phyloP scores from a whole-genome alignment of 2,888 invertebrate genomes.

The Zonitis immaculata region DNA sequence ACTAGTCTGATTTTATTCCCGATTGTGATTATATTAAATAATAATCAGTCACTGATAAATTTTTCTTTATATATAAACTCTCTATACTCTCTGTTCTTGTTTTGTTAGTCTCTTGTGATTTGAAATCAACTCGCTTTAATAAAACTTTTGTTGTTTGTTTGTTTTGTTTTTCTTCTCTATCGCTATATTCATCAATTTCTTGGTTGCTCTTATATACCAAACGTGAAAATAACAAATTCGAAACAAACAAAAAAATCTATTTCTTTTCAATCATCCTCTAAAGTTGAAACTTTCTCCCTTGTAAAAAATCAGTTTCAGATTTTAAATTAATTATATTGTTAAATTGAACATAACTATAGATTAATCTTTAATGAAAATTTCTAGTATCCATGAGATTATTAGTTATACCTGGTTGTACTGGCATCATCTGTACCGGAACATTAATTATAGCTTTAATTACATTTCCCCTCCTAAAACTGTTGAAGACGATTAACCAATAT shows the following conservation, averaged over 20 bases:
- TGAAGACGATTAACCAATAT: conserved; percentile 22
- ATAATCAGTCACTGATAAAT: conserved; percentile 14
- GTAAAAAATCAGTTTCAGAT: background rate
- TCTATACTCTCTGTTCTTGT: background rate
- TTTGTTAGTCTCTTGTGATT: background rate
- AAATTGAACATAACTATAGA: conserved; percentile 12
- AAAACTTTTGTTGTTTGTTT: background rate
- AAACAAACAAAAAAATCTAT: background rate
- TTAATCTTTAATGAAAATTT: conserved; percentile 25
- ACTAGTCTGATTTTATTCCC: conserved; percentile 18
- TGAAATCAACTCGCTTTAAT: background rate
- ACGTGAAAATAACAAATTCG: background rate
- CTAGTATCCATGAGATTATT: conserved; percentile 22
- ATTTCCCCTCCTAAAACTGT: conserved; percentile 34
- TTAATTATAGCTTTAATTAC: conserved; percentile 41
- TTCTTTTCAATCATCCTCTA: background rate
- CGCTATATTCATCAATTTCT: too few relatives aligned
- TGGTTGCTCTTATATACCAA: background rate
- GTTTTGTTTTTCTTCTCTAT: too few relatives aligned
- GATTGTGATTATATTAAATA: conserved; percentile 20
- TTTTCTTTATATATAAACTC: background rate
- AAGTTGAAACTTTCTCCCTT: too few relatives aligned
- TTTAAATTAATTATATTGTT: conserved; percentile 10
- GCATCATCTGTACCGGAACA: conserved; percentile 36
- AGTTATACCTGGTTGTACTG: conserved; percentile 30